Percentiles rank a stretch among this genome's conserved stretches.
Evolutionary conservation across 2,113 vertebrate genomes (phyloP).

Genomic region (Takifugu bimaculatus): DNA sequence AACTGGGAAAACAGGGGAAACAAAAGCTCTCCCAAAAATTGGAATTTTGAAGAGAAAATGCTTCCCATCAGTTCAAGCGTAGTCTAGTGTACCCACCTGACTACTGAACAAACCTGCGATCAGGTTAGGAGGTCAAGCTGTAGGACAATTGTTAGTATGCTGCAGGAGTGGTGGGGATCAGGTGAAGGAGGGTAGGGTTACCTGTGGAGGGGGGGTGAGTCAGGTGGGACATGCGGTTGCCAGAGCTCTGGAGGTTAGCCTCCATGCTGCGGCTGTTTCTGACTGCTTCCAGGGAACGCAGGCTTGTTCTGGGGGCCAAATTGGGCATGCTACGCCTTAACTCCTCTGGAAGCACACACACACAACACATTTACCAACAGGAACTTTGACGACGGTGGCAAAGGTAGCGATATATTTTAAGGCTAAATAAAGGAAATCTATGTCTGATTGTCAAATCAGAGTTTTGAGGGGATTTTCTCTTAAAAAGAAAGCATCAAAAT

Average conservation of each 20-base stretch:
- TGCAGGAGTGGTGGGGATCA: slow-evolving; percentile 11
- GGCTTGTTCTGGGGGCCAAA: slow-evolving; percentile 82
- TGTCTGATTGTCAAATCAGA: too few relatives aligned
- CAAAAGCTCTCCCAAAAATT: background rate
- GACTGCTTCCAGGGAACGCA: slow-evolving; percentile 82
- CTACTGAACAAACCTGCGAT: background rate
- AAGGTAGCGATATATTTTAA: too few relatives aligned
- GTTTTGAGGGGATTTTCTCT: too few relatives aligned
- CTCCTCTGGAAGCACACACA: slow-evolving; percentile 81
- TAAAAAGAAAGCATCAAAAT: too few relatives aligned
- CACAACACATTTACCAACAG: slow-evolving; percentile 24
- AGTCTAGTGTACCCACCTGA: background rate
- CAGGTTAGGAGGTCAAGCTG: slow-evolving; percentile 11
- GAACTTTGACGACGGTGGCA: background rate
- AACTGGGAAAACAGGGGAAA: background rate
- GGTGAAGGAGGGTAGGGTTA: slow-evolving; percentile 61
- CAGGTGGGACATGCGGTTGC: slow-evolving; percentile 82
- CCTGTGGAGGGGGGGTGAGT: slow-evolving; percentile 82
- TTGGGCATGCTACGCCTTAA: slow-evolving; percentile 91
- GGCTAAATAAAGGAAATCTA: too few relatives aligned
- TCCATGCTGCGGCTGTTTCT: slow-evolving; percentile 89
- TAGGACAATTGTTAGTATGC: slow-evolving; percentile 1
- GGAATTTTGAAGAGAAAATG: too few relatives aligned
- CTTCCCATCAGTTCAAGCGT: too few relatives aligned
- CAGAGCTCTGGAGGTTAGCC: slow-evolving; percentile 87